Base-by-base conservation (phyloP, 2,888 invertebrate species). In the Subacronicta megacephala region DNA sequence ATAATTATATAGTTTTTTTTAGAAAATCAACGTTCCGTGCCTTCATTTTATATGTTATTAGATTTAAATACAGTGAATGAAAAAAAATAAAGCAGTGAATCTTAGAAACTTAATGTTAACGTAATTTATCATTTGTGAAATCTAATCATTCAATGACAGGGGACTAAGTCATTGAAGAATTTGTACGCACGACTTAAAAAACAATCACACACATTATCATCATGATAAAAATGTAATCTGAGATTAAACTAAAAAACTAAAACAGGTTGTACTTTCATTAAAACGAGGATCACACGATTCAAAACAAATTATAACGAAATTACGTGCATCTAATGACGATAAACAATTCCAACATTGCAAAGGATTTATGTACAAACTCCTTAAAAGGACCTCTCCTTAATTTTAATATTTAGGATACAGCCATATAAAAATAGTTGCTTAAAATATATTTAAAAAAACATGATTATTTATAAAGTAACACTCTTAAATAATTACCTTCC, bases 311-410 rank as follows among this genome's bases (percentile, higher is more conserved):
- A 49, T 36, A 44, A 49, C 53, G 1, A 6, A 44, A 59, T 57
- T 23, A 76, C 57, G 38, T 61, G 50, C 47, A 62, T 61, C 44
- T 56, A 53, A 65, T 42, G 61, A 74, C 52, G 41, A 50, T 62
- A 67, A 75, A 67, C 77, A 76, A 75, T 76, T 76, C 75, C 77
- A 38, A 71, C 77, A 73, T 73, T 76, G 77, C 77, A 76, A 75
- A 73, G 53, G 53, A 62, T 65, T 53, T 53, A 60, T 57, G 56
- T 76, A 64, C 62, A 75, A 51, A 62, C 29, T 57, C 63, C 66
- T 60, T 31, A 50, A 29, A 61, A 66, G 72, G 69, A 50, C 42
- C 36, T 50, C 49, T 41, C 50, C 64, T 57, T 74, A 69, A 37
- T 23, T 36, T 53, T 71, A 71, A 65, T 72, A 64, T 75, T 77